Percentiles rank a stretch among this genome's conserved stretches.
Evolutionary conservation across 2,797 vertebrate species (phyloP).

Genomic region (Platyrinchus mystaceus): DNA sequence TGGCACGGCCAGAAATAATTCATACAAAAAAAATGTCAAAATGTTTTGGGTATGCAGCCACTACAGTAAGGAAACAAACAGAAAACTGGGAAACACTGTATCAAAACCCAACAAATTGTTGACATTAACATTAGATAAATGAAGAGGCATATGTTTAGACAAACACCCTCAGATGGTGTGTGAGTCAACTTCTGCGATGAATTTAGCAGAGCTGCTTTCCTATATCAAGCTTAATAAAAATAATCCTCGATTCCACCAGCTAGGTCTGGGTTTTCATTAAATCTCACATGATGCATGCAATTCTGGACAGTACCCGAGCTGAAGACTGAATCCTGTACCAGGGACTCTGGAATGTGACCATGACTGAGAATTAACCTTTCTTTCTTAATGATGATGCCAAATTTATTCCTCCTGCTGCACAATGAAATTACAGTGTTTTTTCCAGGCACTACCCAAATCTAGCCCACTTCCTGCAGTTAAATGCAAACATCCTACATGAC

Average conservation of each 20-base stretch:
- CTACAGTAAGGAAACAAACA: slow-evolving; percentile 26
- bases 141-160: slow-evolving; percentile 53
- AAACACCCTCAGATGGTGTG: slow-evolving; percentile 50
- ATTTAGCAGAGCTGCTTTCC: neutral
- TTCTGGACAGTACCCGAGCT: neutral
- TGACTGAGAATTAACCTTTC: neutral
- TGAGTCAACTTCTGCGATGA: slow-evolving; percentile 33
- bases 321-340: neutral
- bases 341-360: neutral
- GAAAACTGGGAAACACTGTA: slow-evolving; percentile 36
- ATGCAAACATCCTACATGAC: neutral
- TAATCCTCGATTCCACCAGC: neutral
- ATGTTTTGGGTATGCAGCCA: slow-evolving; percentile 23
- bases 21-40: neutral
- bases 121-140: slow-evolving; percentile 41
- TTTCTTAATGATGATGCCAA: neutral
- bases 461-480: neutral
- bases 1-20: neutral
- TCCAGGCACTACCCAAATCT: neutral
- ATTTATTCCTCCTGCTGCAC: neutral
- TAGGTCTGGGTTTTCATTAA: neutral
- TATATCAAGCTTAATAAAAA: slow-evolving; percentile 38
- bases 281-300: neutral
- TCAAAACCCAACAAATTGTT: neutral
- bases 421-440: neutral